Evolutionary conservation across 23 tunicate species (phyloP), one percentile per base, ranked within the genome.

Genomic region (Trididemnum miniatum): DNA sequence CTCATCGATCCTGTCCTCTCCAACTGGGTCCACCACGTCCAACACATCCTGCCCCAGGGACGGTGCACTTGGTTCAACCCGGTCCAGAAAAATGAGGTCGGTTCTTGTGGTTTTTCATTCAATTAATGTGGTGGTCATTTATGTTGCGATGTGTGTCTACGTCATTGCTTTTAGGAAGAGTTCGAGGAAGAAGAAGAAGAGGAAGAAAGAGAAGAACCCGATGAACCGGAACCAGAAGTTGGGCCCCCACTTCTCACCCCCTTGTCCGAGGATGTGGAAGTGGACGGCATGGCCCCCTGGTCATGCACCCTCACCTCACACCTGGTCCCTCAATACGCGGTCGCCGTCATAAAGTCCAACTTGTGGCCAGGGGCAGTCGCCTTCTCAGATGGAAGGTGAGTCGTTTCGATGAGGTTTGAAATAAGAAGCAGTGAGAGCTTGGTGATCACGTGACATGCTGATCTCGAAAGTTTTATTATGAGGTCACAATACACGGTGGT

Each of bases 11-110:
- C 96, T 7, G 71, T 88, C 34, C 44, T 95, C 69, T 78, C 99
- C 71, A 91, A 87, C 78, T 95, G 99, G 99, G 99, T 95, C 24
- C 99, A 95, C 71, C 99, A 95, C 63, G 92, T 90, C 31, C 96
- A 89, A 52, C 94, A 95, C 65, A 82, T 95, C 50, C 86, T 95
- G 5, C 99, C 99, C 7, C 99, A 95, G 65, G 99, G 95, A 23
- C 36, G 98, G 35, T 88, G 98, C 77, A 57, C 80, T 23, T 93
- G 98, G 98, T 93, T 88, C 80, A 93, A 93, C 66, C 89, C 98
- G 0, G 94, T 88, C 20, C 98, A 93, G 69, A 93, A 88, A 35
- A 83, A 79, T 9, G 97, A 87, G 91, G 91, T 87, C 0, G n/a
- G 66, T 12, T 49, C 12, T 49, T 49, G 18, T 44, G 15, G 54